Conservation (phyloP, 2,113 vertebrate genomes). For the Sitta europaea region DNA sequence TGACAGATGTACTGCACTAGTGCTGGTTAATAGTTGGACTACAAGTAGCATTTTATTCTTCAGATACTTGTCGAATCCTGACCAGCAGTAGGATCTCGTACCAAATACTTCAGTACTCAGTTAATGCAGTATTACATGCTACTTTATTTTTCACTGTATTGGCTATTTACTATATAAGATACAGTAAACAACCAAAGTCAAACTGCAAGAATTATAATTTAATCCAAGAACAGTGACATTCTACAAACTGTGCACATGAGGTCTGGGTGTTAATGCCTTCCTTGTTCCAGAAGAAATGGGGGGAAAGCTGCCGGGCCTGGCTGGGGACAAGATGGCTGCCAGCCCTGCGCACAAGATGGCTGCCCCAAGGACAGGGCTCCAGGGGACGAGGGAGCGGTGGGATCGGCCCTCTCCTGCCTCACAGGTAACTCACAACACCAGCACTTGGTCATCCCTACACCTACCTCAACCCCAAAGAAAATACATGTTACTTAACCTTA, state of each 20-base stretch:
- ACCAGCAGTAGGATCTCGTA: neutral
- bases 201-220: neutral
- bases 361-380: neutral
- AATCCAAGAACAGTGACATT: neutral
- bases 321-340: conserved; percentile 57
- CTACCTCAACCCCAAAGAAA: neutral
- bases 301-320: neutral
- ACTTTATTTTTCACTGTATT: neutral
- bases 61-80: neutral
- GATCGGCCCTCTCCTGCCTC: neutral
- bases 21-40: neutral
- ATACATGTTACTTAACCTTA: fast-evolving
- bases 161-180: too few relatives aligned
- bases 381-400: neutral
- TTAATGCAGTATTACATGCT: neutral
- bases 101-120: fast-evolving
- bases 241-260: fast-evolving
- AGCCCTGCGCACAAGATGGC: conserved; percentile 40
- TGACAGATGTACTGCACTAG: fast-evolving
- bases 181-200: neutral
- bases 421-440: neutral
- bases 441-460: neutral
- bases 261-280: neutral
- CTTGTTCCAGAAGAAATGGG: neutral
- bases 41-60: fast-evolving